Evolutionary conservation across 2,888 invertebrate species (phyloP), one percentile per base, ranked within the genome.

Genomic region (Podabrus alpinus): DNA sequence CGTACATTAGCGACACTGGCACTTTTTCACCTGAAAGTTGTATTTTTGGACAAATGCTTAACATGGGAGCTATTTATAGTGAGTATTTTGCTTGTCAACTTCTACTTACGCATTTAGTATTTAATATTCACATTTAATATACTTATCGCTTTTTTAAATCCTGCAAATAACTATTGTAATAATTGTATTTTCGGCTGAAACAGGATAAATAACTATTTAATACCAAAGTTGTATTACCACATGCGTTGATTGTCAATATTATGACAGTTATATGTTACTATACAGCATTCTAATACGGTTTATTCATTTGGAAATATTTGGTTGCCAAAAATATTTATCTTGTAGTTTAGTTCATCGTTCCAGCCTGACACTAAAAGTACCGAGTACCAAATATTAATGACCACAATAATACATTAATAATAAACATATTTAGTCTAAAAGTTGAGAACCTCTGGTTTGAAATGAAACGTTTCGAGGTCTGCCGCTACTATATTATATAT

Each of bases 1-100:
- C 94, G 0, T 94, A 94, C 82, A 94, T 94, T 77, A 94, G 94
- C 78, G 93, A 93, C 84, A 92, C 93, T 9, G 94, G 94, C 1
- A 91, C 94, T 0, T 89, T 91, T 81, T 89, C 92, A 0, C 94
- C 95, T 4, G 94, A 94, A 84, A 94, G 93, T 85, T 94, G 94
- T 85, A 90, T 94, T 75, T 95, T 95, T 86, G 92, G 93, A 0
- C 93, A 94, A 85, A 88, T 93, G 60, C 88, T 95, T 29, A 94
- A 94, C 83, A 88, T 93, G 68, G 91, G 92, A 68, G 91, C 93
- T 71, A 88, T 92, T 68, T 85, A 93, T 69, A 86, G 92, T 93
- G 87, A 89, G 91, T 87, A 69, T 5, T 66, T 66, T 45, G n/a
- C n/a, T 45, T 45, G 45, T 45, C 45, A 45, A 24, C 17, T 68